A percentile compares a stretch with the other conserved stretches of the same genome.
These are phyloP conservation scores for Eustalomyia histrio DNA, from an alignment of 2,888 invertebrate species.

Conservation along the genomic window DNA sequence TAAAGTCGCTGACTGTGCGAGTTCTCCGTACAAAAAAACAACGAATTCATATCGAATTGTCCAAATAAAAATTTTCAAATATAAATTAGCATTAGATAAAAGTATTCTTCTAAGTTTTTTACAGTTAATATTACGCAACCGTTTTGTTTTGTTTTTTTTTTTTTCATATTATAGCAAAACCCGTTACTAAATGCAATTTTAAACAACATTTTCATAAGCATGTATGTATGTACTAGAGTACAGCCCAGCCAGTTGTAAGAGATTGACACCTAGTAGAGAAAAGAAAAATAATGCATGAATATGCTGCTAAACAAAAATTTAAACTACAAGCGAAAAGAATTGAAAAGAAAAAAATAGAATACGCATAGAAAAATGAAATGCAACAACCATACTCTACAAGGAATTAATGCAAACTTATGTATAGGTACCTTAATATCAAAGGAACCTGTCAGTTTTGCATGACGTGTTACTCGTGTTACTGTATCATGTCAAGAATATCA, in stretches of 20 bases:
- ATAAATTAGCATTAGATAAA: background rate
- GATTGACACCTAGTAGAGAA: background rate
- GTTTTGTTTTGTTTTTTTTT: background rate
- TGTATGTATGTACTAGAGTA: background rate
- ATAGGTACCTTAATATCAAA: too few relatives aligned
- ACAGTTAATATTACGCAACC: constrained; percentile 6
- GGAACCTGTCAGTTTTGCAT: too few relatives aligned
- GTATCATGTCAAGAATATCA: too few relatives aligned
- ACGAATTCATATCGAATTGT: too few relatives aligned
- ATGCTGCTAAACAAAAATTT: background rate
- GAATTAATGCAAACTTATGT: too few relatives aligned
- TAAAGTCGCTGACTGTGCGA: too few relatives aligned
- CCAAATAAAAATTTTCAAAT: too few relatives aligned
- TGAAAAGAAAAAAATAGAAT: background rate
- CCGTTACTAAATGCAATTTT: constrained; percentile 42
- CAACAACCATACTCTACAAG: too few relatives aligned
- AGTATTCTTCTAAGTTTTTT: constrained; percentile 1
- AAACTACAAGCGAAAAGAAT: background rate
- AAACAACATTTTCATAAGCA: constrained; percentile 13
- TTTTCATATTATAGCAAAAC: background rate
- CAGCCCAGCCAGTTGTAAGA: background rate
- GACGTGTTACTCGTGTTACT: too few relatives aligned
- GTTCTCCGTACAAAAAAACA: too few relatives aligned
- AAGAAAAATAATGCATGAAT: background rate
- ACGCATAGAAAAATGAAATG: too few relatives aligned